Evolutionary conservation across 2,113 vertebrate genomes (phyloP).

Genomic region (Esox niger): DNA sequence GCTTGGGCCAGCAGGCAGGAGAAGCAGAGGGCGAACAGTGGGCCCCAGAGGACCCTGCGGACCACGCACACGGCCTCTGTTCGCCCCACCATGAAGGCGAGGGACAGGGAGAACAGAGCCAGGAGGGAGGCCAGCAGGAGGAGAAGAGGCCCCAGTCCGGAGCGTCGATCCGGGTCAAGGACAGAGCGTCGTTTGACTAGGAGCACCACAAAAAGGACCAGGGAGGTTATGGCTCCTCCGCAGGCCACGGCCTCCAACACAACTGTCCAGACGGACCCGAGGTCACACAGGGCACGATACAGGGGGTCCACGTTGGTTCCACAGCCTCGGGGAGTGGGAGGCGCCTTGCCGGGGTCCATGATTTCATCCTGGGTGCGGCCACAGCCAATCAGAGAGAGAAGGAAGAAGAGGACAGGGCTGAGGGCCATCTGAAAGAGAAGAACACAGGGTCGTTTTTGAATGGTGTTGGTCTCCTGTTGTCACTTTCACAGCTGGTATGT

Average conservation of each 20-base stretch:
- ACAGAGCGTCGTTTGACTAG: conserved; percentile 83
- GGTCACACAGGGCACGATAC: conserved; percentile 89
- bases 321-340: conserved; percentile 74
- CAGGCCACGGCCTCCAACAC: conserved; percentile 91
- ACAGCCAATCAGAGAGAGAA: conserved; percentile 77
- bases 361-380: conserved; percentile 76
- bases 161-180: conserved; percentile 84
- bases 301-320: conserved; percentile 82
- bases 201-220: conserved; percentile 82
- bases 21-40: conserved; percentile 91
- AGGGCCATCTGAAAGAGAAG: conserved; percentile 64
- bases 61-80: conserved; percentile 83
- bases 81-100: conserved; percentile 90
- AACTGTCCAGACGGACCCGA: conserved; percentile 95
- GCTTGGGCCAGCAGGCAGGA: conserved; percentile 91
- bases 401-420: conserved; percentile 66
- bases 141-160: conserved; percentile 85
- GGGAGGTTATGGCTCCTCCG: conserved; percentile 79
- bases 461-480: too few relatives aligned
- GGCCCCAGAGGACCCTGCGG: conserved; percentile 90
- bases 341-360: conserved; percentile 33
- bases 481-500: not conserved
- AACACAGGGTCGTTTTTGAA: too few relatives aligned
- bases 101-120: conserved; percentile 87
- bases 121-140: conserved; percentile 87